A percentile compares a stretch with the other conserved stretches of the same genome.
Evolutionary conservation across 2,888 invertebrate species (phyloP).

Genomic region (Druceiella hillmani): DNA sequence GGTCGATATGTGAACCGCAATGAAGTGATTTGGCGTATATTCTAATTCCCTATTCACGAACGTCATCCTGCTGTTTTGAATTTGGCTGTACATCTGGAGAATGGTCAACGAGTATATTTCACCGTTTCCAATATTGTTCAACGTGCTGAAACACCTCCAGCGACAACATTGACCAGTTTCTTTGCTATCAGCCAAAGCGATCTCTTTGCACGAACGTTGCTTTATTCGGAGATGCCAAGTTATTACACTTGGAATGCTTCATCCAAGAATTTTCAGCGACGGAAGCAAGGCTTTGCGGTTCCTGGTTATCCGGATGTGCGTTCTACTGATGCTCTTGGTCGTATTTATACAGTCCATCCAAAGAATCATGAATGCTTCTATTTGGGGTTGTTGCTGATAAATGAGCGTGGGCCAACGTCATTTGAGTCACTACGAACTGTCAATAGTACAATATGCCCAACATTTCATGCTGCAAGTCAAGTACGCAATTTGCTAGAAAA

Average conservation of each 20-base stretch:
- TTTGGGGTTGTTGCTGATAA: constrained; percentile 23
- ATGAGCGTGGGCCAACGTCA: constrained; percentile 27
- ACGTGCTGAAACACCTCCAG: no score
- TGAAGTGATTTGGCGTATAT: no score
- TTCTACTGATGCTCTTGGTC: constrained; percentile 22
- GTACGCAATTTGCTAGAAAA: constrained; percentile 27
- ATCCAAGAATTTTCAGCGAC: constrained; percentile 19
- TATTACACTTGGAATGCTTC: constrained; percentile 18
- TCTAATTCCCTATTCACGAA: no score
- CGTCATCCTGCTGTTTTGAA: no score
- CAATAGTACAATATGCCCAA: constrained; percentile 17
- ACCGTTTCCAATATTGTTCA: no score
- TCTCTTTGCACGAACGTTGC: constrained; percentile 22
- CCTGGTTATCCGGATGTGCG: constrained; percentile 21
- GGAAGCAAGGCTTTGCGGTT: constrained; percentile 20
- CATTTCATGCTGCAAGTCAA: constrained; percentile 24
- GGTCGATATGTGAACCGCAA: no score
- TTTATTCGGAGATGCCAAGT: constrained; percentile 15
- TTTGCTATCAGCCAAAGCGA: no score
- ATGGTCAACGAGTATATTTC: no score
- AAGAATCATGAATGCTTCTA: constrained; percentile 23
- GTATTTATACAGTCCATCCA: constrained; percentile 22
- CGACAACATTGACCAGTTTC: constrained; percentile 19
- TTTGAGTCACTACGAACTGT: constrained; percentile 23
- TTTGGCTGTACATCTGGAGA: no score